phyloP scores from a whole-genome alignment of 2,888 invertebrate genomes.

The Pterostichus niger region DNA sequence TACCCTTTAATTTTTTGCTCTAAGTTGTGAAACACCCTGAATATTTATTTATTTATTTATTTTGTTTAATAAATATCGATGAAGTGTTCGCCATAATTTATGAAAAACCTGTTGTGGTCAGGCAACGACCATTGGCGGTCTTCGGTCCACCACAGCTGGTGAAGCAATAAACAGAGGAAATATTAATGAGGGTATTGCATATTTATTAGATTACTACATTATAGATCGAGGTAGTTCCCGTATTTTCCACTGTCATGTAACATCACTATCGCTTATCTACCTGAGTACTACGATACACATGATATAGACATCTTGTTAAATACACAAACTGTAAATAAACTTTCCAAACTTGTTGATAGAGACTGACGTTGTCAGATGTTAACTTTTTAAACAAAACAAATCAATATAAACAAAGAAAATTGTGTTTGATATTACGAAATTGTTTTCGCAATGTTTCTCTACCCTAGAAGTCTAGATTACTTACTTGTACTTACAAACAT shows the following conservation, averaged over 20 bases:
- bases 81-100: slow-evolving; percentile 9
- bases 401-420: slow-evolving; percentile 38
- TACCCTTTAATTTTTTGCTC: no score
- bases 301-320: slow-evolving; percentile 48
- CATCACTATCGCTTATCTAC: slow-evolving; percentile 13
- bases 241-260: slow-evolving; percentile 18
- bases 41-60: no score
- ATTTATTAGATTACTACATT: slow-evolving; percentile 35
- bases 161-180: slow-evolving; percentile 37
- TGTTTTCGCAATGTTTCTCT: slow-evolving; percentile 29
- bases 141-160: not conserved
- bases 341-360: slow-evolving; percentile 41
- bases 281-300: not conserved
- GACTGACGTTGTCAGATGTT: slow-evolving; percentile 47
- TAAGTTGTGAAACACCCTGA: no score
- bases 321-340: slow-evolving; percentile 32
- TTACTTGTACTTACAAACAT: no score
- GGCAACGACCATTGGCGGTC: not conserved
- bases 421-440: slow-evolving; percentile 39
- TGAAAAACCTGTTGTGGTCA: slow-evolving; percentile 8
- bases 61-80: not conserved
- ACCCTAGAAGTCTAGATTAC: not conserved
- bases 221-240: slow-evolving; percentile 2
- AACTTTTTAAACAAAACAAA: slow-evolving; percentile 47
- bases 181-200: slow-evolving; percentile 21